Percentiles rank a stretch among this genome's conserved stretches.
Conservation (phyloP, 2,113 vertebrate genomes). For the Sakesphorus luctuosus region DNA sequence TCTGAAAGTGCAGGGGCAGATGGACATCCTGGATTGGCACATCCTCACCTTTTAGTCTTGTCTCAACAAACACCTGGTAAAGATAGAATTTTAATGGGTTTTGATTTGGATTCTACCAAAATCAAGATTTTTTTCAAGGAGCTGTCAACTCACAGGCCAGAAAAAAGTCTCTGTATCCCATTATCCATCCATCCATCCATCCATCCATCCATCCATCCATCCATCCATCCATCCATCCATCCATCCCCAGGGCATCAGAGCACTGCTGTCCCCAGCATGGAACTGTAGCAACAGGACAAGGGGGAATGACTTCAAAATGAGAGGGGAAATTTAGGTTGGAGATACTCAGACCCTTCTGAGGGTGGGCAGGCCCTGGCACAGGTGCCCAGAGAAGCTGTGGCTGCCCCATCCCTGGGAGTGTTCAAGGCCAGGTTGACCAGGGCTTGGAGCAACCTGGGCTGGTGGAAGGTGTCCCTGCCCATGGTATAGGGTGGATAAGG, state of each 20-base stretch:
- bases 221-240: no score
- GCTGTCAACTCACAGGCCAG: fast-evolving
- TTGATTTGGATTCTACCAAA: background rate
- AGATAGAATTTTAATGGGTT: background rate
- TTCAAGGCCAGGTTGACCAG: background rate
- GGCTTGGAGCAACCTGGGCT: fast-evolving
- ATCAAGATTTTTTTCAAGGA: background rate
- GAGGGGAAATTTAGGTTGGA: background rate
- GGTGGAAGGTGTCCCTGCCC: background rate
- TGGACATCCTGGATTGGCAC: fast-evolving
- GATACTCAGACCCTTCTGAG: fast-evolving
- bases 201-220: no score
- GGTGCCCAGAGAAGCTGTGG: background rate
- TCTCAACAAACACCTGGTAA: background rate
- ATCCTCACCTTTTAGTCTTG: background rate
- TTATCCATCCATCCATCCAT: background rate
- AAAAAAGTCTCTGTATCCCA: background rate
- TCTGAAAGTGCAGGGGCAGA: background rate
- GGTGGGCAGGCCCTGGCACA: background rate
- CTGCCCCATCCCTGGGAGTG: background rate
- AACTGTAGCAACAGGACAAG: background rate
- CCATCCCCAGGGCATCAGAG: background rate
- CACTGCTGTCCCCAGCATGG: fast-evolving
- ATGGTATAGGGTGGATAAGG: background rate
- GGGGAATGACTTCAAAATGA: background rate